A percentile compares a stretch with the other conserved stretches of the same genome.
These are phyloP conservation scores for Drosophila micromelanica DNA, from an alignment of 1,140 invertebrate genomes.

Conservation along the genomic window DNA sequence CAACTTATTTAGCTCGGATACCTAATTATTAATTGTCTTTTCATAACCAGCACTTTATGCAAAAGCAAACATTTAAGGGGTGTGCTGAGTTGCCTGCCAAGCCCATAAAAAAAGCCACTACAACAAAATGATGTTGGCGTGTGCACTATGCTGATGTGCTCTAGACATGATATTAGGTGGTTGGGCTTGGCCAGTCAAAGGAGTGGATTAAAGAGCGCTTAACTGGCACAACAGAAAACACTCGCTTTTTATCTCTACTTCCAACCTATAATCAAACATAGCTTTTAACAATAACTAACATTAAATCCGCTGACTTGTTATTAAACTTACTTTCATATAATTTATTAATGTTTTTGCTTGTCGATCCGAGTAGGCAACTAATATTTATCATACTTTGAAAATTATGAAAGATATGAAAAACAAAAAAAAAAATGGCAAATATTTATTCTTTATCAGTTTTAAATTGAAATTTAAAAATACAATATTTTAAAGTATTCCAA, in stretches of 20 bases:
- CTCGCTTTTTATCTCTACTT: conserved; percentile 24
- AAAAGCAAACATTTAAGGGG: conserved; percentile 25
- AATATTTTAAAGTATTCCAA: no score
- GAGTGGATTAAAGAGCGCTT: conserved; percentile 14
- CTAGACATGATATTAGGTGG: conserved; percentile 54
- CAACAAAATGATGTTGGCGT: conserved; percentile 63
- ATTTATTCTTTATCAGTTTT: no score
- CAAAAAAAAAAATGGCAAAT: no score
- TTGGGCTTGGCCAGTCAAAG: conserved; percentile 18
- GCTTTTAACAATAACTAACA: neutral
- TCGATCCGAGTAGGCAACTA: no score
- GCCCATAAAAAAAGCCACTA: conserved; percentile 31
- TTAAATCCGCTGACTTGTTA: conserved; percentile 9
- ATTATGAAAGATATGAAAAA: no score
- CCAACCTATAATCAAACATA: conserved; percentile 23
- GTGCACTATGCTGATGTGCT: conserved; percentile 58
- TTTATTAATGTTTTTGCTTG: neutral
- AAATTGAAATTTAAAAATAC: no score
- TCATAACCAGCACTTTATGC: conserved; percentile 46
- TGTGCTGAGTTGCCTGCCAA: conserved; percentile 43
- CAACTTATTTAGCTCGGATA: conserved; percentile 31
- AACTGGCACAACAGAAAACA: conserved; percentile 3
- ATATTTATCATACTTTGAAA: no score
- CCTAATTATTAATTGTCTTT: conserved; percentile 51
- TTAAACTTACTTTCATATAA: conserved; percentile 50